Evolutionary conservation across 1,140 invertebrate species (phyloP).

Genomic region (Anthonomus grandis): DNA sequence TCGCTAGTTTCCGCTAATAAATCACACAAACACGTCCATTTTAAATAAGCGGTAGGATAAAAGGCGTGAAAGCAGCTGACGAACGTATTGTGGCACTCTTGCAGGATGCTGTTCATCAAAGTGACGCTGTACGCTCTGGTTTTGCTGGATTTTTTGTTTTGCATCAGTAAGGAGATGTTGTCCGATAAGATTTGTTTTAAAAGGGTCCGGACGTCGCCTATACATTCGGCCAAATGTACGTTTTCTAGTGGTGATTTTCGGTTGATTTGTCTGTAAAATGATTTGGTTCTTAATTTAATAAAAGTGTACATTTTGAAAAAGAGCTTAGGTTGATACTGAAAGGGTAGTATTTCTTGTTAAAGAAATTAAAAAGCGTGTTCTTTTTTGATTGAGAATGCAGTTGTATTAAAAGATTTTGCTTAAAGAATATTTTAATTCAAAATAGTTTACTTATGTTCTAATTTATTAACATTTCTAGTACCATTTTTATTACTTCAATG

Average conservation of each 20-base stretch:
- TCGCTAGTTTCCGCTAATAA: conserved; percentile 75
- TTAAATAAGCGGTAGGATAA: conserved; percentile 88
- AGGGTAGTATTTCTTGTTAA: too few relatives aligned
- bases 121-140: conserved; percentile 39
- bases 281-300: too few relatives aligned
- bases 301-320: too few relatives aligned
- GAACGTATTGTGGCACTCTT: conserved; percentile 88
- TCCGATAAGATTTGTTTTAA: conserved; percentile 83
- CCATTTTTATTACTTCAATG: too few relatives aligned
- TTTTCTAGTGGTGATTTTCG: conserved; percentile 67
- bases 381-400: too few relatives aligned
- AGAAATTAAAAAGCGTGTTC: too few relatives aligned
- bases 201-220: conserved; percentile 80
- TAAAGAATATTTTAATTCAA: too few relatives aligned
- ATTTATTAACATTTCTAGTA: too few relatives aligned
- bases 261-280: conserved; percentile 49
- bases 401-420: too few relatives aligned
- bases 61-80: conserved; percentile 92
- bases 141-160: conserved; percentile 37
- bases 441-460: too few relatives aligned
- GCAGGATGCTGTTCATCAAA: conserved; percentile 69
- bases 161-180: conserved; percentile 52
- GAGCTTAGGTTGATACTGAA: too few relatives aligned
- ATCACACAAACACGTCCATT: conserved; percentile 90
- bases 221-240: conserved; percentile 75